These are phyloP conservation scores for Sclerodermus sp. DNA, from an alignment of 2,888 invertebrate species.

Conservation along the genomic window DNA sequence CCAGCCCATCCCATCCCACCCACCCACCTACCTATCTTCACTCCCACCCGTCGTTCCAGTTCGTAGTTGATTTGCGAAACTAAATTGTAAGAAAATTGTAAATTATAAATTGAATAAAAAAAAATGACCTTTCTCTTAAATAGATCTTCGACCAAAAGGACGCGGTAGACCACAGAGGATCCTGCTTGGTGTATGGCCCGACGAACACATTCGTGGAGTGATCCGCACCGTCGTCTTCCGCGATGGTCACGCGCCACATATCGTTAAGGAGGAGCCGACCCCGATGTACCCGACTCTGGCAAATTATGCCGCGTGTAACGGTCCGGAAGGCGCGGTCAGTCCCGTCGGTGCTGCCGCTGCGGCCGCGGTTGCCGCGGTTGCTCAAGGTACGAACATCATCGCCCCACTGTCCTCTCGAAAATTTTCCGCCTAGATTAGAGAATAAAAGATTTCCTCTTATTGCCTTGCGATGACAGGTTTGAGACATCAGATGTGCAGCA, in stretches of 20 bases:
- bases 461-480: conserved; percentile 59
- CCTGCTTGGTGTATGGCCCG: conserved; percentile 89
- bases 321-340: conserved; percentile 64
- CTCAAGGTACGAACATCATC: no score
- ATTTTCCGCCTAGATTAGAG: not conserved
- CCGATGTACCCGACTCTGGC: conserved; percentile 54
- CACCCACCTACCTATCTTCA: no score
- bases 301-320: conserved; percentile 60
- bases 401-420: not conserved
- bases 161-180: conserved; percentile 89
- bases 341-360: conserved; percentile 78
- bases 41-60: no score
- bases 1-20: no score
- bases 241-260: conserved; percentile 70
- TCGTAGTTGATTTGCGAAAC: no score
- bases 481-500: conserved; percentile 83
- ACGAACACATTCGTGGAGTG: conserved; percentile 90
- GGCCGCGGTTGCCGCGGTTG: conserved; percentile 83
- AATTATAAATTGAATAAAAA: no score
- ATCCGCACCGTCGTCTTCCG: conserved; percentile 91
- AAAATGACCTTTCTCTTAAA: not conserved
- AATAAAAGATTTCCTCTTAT: not conserved
- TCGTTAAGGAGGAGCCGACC: conserved; percentile 53
- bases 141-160: conserved; percentile 87
- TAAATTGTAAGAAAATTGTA: no score